Base-by-base conservation (phyloP, 2,888 invertebrate species). In the Papilio protenor region DNA sequence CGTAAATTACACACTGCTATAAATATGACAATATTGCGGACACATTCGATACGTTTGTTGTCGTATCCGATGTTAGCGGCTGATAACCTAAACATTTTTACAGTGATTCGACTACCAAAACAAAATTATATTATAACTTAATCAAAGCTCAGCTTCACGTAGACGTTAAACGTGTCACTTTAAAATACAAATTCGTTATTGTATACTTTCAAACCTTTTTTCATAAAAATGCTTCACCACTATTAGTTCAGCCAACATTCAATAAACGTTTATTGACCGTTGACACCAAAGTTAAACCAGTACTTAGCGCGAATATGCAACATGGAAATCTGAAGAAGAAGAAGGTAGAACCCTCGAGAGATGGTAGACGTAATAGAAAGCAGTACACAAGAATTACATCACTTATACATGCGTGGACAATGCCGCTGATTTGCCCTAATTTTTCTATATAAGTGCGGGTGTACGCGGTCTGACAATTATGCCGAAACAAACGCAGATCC, bases 401-500 rank as follows among this genome's bases (percentile, higher is more conserved):
- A 33, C 57, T 76, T 21, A 59, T 52, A 23, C 45, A 23, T 75
- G 33, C 8, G 49, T 33, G 21, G 59, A 72, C 52, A 55, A 73
- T 55, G 59, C 40, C 75, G 71, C 77, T 79, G 76, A 79, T 77
- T 78, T 84, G 85, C 52, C 83, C 87, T 85, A 86, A 83, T 84
- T 87, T 79, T 79, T 80, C 81, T 85, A 92, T 89, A 86, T 83
- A 82, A 87, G 85, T 88, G 93, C 91, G 92, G 77, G 80, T 77
- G 82, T 81, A 78, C 81, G 86, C 85, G 90, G 91, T 86, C 92
- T 84, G 86, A 87, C 87, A 93, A 92, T 94, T 93, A 92, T 84
- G 87, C 91, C 92, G 88, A 93, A 93, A 93, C 93, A 91, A 90
- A 90, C 87, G 80, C 89, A 84, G 89, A 91, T 91, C 90, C 83